Conservation (phyloP, 2,797 vertebrate genomes). For the Rhabdophis nuchalis region DNA sequence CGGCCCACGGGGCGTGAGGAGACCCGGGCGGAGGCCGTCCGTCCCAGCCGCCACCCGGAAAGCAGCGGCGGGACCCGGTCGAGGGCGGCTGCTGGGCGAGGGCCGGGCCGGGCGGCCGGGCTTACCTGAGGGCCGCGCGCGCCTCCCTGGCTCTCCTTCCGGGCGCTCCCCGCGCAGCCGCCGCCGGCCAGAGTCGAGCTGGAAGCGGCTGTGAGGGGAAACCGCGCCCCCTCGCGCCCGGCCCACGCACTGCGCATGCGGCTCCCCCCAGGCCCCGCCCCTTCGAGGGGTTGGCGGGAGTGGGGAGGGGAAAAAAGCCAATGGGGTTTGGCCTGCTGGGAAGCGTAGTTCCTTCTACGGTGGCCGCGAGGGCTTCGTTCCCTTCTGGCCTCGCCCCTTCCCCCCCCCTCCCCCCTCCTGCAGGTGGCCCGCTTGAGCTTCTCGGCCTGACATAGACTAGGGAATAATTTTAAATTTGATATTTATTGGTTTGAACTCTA, state of each 20-base stretch:
- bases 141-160: background rate
- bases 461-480: too few species aligned
- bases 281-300: too few species aligned
- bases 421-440: background rate
- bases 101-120: too few species aligned
- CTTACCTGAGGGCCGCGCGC: background rate
- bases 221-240: background rate
- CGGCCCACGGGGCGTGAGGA: background rate
- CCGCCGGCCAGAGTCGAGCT: background rate
- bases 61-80: background rate
- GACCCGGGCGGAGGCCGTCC: background rate
- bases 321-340: slow-evolving; percentile 26
- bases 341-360: slow-evolving; percentile 12
- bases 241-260: background rate
- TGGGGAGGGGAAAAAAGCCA: background rate
- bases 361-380: background rate
- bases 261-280: too few species aligned
- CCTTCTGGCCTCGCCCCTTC: background rate
- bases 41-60: background rate
- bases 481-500: too few species aligned
- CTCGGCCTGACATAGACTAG: too few species aligned
- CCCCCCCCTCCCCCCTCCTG: background rate
- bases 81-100: background rate
- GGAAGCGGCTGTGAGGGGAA: background rate
- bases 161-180: background rate